Evolutionary conservation across 1,140 invertebrate species (phyloP).

Genomic region (Hycleus phaleratus): DNA sequence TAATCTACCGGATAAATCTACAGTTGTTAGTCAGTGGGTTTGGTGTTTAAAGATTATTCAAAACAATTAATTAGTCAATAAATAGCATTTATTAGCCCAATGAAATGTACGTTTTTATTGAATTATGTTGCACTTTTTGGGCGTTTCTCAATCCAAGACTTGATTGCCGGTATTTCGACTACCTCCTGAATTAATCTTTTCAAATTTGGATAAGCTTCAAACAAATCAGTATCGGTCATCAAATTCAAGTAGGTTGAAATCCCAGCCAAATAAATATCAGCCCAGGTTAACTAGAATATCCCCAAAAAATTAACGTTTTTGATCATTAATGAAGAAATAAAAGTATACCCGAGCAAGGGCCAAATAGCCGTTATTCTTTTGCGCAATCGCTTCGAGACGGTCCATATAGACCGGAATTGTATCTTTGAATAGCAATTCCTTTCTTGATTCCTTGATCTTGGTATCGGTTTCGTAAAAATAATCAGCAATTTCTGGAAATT

Average conservation of each 20-base stretch:
- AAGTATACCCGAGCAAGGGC: constrained; percentile 43
- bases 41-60: constrained; percentile 14
- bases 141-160: constrained; percentile 57
- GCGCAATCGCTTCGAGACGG: constrained; percentile 47
- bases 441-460: constrained; percentile 11
- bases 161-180: constrained; percentile 50
- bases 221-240: constrained; percentile 48
- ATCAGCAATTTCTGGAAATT: too few species aligned
- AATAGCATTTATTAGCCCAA: too few species aligned
- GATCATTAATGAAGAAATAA: not conserved
- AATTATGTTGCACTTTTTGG: constrained; percentile 36
- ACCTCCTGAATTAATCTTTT: constrained; percentile 50
- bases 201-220: constrained; percentile 51
- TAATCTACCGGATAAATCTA: constrained; percentile 31
- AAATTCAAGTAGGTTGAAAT: constrained; percentile 39
- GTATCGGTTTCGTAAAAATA: not conserved
- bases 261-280: constrained; percentile 52
- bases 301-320: constrained; percentile 1
- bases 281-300: constrained; percentile 51
- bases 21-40: constrained; percentile 29
- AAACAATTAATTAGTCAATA: too few species aligned
- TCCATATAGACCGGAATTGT: constrained; percentile 49
- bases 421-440: constrained; percentile 40
- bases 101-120: too few species aligned
- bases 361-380: constrained; percentile 47